Conservation (phyloP, 2,888 invertebrate species). For the Anorthoa munda region DNA sequence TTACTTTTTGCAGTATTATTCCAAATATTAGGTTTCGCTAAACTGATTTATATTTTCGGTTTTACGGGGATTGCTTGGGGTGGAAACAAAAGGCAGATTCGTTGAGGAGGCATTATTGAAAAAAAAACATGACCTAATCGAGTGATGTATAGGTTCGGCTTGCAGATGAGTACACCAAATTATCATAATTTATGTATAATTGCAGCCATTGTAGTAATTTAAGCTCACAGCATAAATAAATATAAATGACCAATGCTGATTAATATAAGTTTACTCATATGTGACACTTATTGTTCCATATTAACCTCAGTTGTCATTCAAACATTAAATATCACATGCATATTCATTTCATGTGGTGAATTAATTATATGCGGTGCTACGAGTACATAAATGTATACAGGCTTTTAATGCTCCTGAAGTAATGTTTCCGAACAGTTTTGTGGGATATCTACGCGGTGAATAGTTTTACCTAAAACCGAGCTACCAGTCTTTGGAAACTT, state of each 20-base stretch:
- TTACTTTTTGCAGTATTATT: slow-evolving; percentile 57
- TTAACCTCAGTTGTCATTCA: slow-evolving; percentile 58
- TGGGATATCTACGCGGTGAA: slow-evolving; percentile 47
- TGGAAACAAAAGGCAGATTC: slow-evolving; percentile 2
- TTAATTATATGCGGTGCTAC: slow-evolving; percentile 11
- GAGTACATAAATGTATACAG: slow-evolving; percentile 5
- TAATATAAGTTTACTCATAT: slow-evolving; percentile 38
- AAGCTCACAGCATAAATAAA: slow-evolving; percentile 6
- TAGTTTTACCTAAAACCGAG: slow-evolving; percentile 60
- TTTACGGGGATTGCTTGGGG: slow-evolving; percentile 11
- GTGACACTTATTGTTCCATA: slow-evolving; percentile 47
- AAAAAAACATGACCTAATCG: background rate
- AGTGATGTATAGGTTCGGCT: background rate
- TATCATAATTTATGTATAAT: background rate
- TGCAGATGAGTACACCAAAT: background rate
- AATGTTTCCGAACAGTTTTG: slow-evolving; percentile 43
- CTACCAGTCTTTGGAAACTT: slow-evolving; percentile 60
- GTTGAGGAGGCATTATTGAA: background rate
- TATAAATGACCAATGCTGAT: slow-evolving; percentile 12
- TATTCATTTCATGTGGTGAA: slow-evolving; percentile 49
- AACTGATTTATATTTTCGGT: slow-evolving; percentile 40
- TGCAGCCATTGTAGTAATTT: slow-evolving; percentile 11
- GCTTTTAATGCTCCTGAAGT: slow-evolving; percentile 27
- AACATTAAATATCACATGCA: slow-evolving; percentile 49
- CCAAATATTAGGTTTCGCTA: slow-evolving; percentile 44